Evolutionary conservation across 2,113 vertebrate species (phyloP).

Genomic region (Phylloscopus whistleri): DNA sequence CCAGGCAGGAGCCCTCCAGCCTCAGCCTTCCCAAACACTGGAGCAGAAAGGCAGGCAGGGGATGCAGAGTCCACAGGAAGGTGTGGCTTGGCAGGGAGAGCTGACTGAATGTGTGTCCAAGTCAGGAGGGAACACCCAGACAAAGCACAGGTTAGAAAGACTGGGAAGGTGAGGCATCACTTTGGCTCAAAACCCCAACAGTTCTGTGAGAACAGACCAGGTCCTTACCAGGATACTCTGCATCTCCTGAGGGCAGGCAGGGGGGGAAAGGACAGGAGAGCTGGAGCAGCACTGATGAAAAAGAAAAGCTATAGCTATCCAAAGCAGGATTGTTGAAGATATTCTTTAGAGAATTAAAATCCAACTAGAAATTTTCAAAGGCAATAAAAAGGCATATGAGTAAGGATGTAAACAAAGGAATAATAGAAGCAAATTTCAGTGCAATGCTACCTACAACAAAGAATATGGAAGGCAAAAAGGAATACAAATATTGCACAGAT

Average conservation of each 20-base stretch:
- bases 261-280: neutral
- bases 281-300: neutral
- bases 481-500: neutral
- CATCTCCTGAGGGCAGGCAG: neutral
- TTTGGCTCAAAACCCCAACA: neutral
- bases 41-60: neutral
- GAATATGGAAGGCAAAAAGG: neutral
- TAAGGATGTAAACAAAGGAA: neutral
- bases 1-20: neutral
- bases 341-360: neutral
- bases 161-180: neutral
- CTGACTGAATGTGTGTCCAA: accelerated
- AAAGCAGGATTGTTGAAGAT: neutral
- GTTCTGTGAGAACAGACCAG: neutral
- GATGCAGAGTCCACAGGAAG: neutral
- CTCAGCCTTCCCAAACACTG: neutral
- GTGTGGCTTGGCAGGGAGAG: neutral
- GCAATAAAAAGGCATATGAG: neutral
- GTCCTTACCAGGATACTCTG: neutral
- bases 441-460: neutral
- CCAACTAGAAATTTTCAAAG: neutral
- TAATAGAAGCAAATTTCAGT: neutral
- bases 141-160: neutral
- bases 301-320: neutral
- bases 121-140: neutral